Evolutionary conservation across 2,797 vertebrate species (phyloP).

Genomic region (Schizopygopsis pylzovi): DNA sequence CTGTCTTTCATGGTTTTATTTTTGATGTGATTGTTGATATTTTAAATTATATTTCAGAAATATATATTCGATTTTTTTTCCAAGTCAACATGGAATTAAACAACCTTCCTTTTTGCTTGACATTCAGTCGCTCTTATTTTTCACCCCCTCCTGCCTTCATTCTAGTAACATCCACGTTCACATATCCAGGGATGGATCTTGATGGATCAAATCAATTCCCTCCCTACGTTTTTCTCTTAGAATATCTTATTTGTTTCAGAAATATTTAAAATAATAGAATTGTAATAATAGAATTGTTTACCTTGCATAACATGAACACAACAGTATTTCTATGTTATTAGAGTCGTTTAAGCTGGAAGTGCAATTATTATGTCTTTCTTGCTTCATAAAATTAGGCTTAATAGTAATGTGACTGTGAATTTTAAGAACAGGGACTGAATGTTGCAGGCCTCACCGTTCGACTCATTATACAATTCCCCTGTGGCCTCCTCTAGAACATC

Average conservation of each 20-base stretch:
- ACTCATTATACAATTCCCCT: slow-evolving; percentile 44
- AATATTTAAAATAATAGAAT: slow-evolving; percentile 1
- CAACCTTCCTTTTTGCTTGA: background rate
- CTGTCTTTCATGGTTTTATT: background rate
- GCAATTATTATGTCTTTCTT: background rate
- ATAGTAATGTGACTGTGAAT: slow-evolving; percentile 33
- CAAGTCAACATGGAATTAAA: background rate
- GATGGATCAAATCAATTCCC: background rate
- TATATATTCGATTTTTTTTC: background rate
- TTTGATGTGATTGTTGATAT: background rate
- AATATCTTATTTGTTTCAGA: background rate
- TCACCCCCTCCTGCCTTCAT: background rate
- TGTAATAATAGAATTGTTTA: slow-evolving; percentile 17
- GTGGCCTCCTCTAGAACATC: slow-evolving; percentile 44
- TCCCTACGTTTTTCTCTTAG: background rate
- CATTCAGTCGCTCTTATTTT: background rate
- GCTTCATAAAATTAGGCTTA: background rate
- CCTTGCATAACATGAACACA: background rate
- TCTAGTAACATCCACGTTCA: background rate
- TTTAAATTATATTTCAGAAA: background rate
- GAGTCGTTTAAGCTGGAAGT: background rate
- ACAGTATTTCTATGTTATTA: background rate
- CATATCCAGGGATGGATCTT: background rate
- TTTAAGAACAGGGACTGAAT: slow-evolving; percentile 20
- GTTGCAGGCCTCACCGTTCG: slow-evolving; percentile 19